Evolutionary conservation across 1,140 invertebrate species (phyloP).

Genomic region (Drosophila insularis): DNA sequence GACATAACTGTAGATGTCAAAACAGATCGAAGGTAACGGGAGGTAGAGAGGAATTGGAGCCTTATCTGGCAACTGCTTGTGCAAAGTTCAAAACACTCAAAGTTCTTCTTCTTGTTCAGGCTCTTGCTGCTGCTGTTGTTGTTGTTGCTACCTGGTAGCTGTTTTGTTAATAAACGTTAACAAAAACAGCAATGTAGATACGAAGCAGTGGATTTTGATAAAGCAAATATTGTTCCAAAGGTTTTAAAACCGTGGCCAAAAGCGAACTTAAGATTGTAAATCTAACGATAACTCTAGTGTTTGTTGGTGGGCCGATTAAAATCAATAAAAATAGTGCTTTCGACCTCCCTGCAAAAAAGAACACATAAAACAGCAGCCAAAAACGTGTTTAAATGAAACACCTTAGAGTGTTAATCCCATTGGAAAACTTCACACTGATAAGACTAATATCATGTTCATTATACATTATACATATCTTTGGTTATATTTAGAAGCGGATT

Average conservation of each 20-base stretch:
- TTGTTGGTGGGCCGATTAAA: conserved; percentile 58
- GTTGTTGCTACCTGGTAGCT: conserved; percentile 47
- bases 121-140: conserved; percentile 33
- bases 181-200: conserved; percentile 35
- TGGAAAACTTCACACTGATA: conserved; percentile 20
- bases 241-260: conserved; percentile 37
- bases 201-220: conserved; percentile 61
- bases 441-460: not conserved
- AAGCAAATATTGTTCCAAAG: conserved; percentile 63
- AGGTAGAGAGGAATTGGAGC: conserved; percentile 32
- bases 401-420: not conserved
- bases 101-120: conserved; percentile 38
- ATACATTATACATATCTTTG: not conserved
- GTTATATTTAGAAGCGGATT: not conserved
- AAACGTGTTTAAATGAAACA: conserved; percentile 33
- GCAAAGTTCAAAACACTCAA: conserved; percentile 73
- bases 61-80: conserved; percentile 75
- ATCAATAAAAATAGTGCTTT: conserved; percentile 60
- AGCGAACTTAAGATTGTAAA: conserved; percentile 38
- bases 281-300: conserved; percentile 40
- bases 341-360: conserved; percentile 5
- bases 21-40: conserved; percentile 7
- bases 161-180: conserved; percentile 36
- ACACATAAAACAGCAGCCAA: conserved; percentile 1
- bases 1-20: conserved; percentile 36